Conservation (phyloP, 2,888 invertebrate species). For the Agrilus biguttatus region DNA sequence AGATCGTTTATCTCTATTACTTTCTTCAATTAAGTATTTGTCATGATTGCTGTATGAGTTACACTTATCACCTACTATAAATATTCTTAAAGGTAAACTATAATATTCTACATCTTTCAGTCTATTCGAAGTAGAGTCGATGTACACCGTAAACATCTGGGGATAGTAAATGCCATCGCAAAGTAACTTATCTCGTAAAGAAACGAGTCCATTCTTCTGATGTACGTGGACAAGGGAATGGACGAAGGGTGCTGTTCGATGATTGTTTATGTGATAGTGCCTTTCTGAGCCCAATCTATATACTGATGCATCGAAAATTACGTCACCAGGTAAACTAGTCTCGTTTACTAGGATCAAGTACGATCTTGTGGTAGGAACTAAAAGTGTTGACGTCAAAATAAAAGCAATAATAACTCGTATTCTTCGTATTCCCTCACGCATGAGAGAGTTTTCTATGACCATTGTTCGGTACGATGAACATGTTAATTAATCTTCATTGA, state of each 20-base stretch:
- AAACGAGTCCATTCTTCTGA: slow-evolving; percentile 57
- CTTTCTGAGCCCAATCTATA: slow-evolving; percentile 67
- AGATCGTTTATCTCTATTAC: slow-evolving; percentile 16
- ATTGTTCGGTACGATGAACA: slow-evolving; percentile 11
- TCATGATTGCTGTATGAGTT: slow-evolving; percentile 46
- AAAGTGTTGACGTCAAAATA: slow-evolving; percentile 6
- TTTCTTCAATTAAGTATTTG: slow-evolving; percentile 28
- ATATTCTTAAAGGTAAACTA: slow-evolving; percentile 60
- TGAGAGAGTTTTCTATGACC: slow-evolving; percentile 13
- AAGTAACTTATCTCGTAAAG: slow-evolving; percentile 53
- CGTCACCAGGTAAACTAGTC: slow-evolving; percentile 42
- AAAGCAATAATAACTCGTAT: slow-evolving; percentile 9
- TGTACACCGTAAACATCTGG: slow-evolving; percentile 70
- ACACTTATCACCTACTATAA: slow-evolving; percentile 59
- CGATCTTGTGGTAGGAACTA: slow-evolving; percentile 9
- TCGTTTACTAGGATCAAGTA: slow-evolving; percentile 29
- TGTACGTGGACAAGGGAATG: slow-evolving; percentile 63
- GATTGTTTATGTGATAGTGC: slow-evolving; percentile 63
- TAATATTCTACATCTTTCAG: slow-evolving; percentile 70
- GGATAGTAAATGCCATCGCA: slow-evolving; percentile 76
- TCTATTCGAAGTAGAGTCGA: slow-evolving; percentile 71
- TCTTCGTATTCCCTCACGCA: slow-evolving; percentile 12
- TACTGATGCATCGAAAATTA: slow-evolving; percentile 67
- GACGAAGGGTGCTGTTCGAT: slow-evolving; percentile 71
- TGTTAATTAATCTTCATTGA: slow-evolving; percentile 3